Conservation (phyloP, 23 tunicate species). For the Trididemnum miniatum region DNA sequence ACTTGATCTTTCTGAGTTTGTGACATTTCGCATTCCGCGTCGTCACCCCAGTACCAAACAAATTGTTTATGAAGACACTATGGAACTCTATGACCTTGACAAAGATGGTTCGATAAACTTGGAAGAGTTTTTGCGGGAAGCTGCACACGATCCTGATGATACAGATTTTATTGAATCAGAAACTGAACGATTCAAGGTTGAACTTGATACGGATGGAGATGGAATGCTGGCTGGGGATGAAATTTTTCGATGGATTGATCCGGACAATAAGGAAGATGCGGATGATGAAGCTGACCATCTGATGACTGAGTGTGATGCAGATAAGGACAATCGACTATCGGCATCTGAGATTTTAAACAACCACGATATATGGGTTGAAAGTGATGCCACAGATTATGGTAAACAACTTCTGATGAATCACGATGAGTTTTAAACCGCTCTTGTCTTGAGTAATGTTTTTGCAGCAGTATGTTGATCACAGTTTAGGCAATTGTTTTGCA, state of each 20-base stretch:
- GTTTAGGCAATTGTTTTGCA: no score
- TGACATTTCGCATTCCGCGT: slow-evolving; percentile 69
- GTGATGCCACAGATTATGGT: slow-evolving; percentile 96
- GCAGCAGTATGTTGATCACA: no score
- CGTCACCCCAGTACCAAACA: slow-evolving; percentile 6
- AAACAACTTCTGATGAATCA: slow-evolving; percentile 63
- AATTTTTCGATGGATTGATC: slow-evolving; percentile 73
- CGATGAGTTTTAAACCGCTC: slow-evolving; percentile 83
- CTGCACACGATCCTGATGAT: slow-evolving; percentile 24
- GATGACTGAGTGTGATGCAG: slow-evolving; percentile 52
- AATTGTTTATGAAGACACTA: slow-evolving; percentile 39
- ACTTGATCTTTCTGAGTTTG: slow-evolving; percentile 46
- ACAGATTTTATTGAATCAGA: slow-evolving; percentile 47
- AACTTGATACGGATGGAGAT: slow-evolving; percentile 40
- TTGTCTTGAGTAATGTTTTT: no score
- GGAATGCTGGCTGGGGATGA: slow-evolving; percentile 58
- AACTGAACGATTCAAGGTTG: slow-evolving; percentile 53
- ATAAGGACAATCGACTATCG: slow-evolving; percentile 48
- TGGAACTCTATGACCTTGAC: slow-evolving; percentile 47
- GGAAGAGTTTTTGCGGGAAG: slow-evolving; percentile 37
- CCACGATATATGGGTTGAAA: slow-evolving; percentile 83
- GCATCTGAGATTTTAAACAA: slow-evolving; percentile 67
- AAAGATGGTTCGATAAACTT: slow-evolving; percentile 34
- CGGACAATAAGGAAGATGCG: slow-evolving; percentile 68
- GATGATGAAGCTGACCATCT: slow-evolving; percentile 79